Conservation (phyloP, 2,888 invertebrate genomes). For the Diplazon laetatorius region DNA sequence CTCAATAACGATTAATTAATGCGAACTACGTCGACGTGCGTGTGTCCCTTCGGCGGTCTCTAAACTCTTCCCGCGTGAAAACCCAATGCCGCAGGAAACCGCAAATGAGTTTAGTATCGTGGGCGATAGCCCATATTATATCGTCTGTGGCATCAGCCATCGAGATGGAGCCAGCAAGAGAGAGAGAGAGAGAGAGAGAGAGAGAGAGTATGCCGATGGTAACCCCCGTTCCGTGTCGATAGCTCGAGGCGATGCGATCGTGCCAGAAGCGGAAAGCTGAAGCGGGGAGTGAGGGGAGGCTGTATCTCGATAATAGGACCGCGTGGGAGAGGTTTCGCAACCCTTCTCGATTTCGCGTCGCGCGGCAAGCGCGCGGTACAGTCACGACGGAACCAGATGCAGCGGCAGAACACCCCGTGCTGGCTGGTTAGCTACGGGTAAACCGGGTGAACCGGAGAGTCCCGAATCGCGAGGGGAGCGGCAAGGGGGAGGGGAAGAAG, state of each 20-base stretch:
- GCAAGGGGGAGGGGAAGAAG: no score
- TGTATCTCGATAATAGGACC: slow-evolving; percentile 58
- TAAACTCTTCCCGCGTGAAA: slow-evolving; percentile 24
- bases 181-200: no score
- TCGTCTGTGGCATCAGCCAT: slow-evolving; percentile 46
- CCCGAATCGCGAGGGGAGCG: slow-evolving; percentile 40
- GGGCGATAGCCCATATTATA: slow-evolving; percentile 57
- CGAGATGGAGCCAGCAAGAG: slow-evolving; percentile 39
- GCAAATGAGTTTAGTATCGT: slow-evolving; percentile 59
- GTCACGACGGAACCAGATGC: slow-evolving; percentile 44
- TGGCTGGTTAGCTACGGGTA: slow-evolving; percentile 42
- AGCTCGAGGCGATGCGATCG: slow-evolving; percentile 58
- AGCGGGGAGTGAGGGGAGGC: slow-evolving; percentile 14
- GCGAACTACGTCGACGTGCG: slow-evolving; percentile 16
- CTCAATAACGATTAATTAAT: slow-evolving; percentile 43
- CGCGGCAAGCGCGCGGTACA: slow-evolving; percentile 40
- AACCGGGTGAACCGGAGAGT: slow-evolving; percentile 39
- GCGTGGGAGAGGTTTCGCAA: slow-evolving; percentile 61
- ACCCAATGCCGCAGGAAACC: slow-evolving; percentile 58
- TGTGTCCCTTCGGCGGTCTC: slow-evolving; percentile 31
- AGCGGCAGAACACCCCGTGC: slow-evolving; percentile 25
- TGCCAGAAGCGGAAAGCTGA: slow-evolving; percentile 56
- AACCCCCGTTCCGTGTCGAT: slow-evolving; percentile 60
- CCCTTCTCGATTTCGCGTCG: slow-evolving; percentile 63
- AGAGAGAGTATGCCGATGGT: slow-evolving; percentile 51